Conservation (phyloP, 2,797 vertebrate genomes). For the Peromyscus aztecus region DNA sequence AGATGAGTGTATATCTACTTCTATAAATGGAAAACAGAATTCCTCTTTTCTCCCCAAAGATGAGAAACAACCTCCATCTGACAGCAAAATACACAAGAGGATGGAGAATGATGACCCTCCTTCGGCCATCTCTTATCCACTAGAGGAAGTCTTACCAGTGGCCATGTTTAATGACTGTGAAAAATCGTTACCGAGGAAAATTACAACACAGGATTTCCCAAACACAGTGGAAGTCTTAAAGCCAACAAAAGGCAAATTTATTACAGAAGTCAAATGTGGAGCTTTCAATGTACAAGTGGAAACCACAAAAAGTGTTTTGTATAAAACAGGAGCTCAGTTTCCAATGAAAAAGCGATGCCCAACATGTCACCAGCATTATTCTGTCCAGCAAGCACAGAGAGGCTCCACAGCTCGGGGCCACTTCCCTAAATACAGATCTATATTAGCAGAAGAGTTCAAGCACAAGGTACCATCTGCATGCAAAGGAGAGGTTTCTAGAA, state of each 20-base stretch:
- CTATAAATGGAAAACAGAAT: slow-evolving; percentile 85
- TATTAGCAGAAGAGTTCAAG: slow-evolving; percentile 56
- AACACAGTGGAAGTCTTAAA: slow-evolving; percentile 62
- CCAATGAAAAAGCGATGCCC: slow-evolving; percentile 82
- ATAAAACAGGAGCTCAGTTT: slow-evolving; percentile 83
- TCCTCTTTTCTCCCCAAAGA: slow-evolving; percentile 82
- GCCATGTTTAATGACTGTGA: slow-evolving; percentile 87
- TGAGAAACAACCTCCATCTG: slow-evolving; percentile 72
- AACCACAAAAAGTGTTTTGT: slow-evolving; percentile 87
- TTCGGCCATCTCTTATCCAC: slow-evolving; percentile 78
- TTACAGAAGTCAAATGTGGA: slow-evolving; percentile 87
- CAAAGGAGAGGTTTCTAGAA: slow-evolving; percentile 66
- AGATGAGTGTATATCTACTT: slow-evolving; percentile 75
- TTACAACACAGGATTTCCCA: slow-evolving; percentile 79
- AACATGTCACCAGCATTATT: slow-evolving; percentile 72
- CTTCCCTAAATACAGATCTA: neutral
- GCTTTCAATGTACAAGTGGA: slow-evolving; percentile 88
- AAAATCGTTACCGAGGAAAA: slow-evolving; percentile 83
- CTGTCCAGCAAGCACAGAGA: slow-evolving; percentile 76
- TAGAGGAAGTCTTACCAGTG: slow-evolving; percentile 87
- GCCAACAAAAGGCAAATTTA: slow-evolving; percentile 82
- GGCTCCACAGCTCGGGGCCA: slow-evolving; percentile 53
- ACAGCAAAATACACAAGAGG: slow-evolving; percentile 76
- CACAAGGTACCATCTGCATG: slow-evolving; percentile 22
- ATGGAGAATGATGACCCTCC: slow-evolving; percentile 81